Percentiles rank a stretch among this genome's conserved stretches.
Evolutionary conservation across 2,113 vertebrate genomes (phyloP).

Genomic region (Sebastes fasciatus): DNA sequence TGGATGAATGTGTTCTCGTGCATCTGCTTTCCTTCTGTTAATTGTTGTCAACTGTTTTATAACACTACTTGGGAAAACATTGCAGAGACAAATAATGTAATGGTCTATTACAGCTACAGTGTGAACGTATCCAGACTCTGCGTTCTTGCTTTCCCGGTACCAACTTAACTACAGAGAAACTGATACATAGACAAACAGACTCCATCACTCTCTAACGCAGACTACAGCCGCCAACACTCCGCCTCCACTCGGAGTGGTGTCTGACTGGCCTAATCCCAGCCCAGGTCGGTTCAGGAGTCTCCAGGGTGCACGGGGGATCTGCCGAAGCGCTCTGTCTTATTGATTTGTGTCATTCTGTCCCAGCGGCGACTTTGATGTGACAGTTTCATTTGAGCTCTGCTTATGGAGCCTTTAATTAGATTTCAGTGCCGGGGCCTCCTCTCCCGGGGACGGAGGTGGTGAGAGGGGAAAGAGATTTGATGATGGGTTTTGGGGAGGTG

Average conservation of each 20-base stretch:
- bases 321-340: constrained; percentile 59
- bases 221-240: neutral
- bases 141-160: no score
- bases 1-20: neutral
- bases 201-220: neutral
- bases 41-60: neutral
- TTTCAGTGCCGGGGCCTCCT: constrained; percentile 53
- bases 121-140: neutral
- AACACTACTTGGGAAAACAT: neutral
- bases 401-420: constrained; percentile 74
- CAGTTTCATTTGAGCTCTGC: constrained; percentile 72
- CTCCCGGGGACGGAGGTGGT: constrained; percentile 61
- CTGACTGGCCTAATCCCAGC: constrained; percentile 39
- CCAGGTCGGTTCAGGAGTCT: constrained; percentile 42
- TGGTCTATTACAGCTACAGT: neutral
- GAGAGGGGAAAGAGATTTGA: constrained; percentile 54
- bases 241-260: constrained; percentile 29
- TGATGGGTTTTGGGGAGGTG: constrained; percentile 34
- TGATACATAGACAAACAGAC: constrained; percentile 6
- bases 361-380: constrained; percentile 69
- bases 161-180: neutral
- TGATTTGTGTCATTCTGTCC: constrained; percentile 72
- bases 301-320: constrained; percentile 53
- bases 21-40: neutral
- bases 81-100: neutral